Percentiles rank a stretch among this genome's conserved stretches.
phyloP scores from a whole-genome alignment of 2,797 vertebrate genomes.

The Crocidura indochinensis region DNA sequence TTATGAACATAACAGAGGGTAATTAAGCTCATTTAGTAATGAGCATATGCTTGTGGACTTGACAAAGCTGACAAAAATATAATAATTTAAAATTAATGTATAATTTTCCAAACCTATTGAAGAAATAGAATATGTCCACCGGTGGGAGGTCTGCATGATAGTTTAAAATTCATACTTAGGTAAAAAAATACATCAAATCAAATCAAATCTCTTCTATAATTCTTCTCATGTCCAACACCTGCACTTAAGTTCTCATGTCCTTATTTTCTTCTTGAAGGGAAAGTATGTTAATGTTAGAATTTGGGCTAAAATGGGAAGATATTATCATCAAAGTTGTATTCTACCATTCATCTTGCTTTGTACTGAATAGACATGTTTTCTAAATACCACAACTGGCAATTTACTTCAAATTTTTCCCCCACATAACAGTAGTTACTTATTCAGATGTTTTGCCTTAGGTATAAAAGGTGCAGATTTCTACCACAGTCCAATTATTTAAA shows the following conservation, averaged over 20 bases:
- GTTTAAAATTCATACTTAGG: conserved; percentile 19
- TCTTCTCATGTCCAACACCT: conserved; percentile 50
- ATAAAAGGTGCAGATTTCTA: conserved; percentile 57
- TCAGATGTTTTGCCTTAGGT: conserved; percentile 56
- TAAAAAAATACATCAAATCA: not conserved
- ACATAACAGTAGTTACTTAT: conserved; percentile 40
- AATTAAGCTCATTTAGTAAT: not conserved
- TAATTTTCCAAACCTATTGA: not conserved
- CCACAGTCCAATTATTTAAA: conserved; percentile 21
- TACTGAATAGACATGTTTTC: conserved; percentile 54
- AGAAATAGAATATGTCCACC: too few species aligned
- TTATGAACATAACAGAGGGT: not conserved
- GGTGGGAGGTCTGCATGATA: conserved; percentile 23
- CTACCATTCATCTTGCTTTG: conserved; percentile 26
- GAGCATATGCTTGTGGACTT: not conserved
- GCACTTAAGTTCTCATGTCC: not conserved
- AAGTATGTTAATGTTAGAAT: conserved; percentile 59
- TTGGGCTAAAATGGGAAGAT: conserved; percentile 34
- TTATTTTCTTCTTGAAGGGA: conserved; percentile 28
- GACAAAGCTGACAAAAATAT: conserved; percentile 2
- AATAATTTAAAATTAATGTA: not conserved
- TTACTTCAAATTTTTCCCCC: not conserved
- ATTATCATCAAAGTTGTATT: conserved; percentile 43
- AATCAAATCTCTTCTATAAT: conserved; percentile 11
- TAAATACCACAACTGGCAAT: conserved; percentile 51